A percentile compares a stretch with the other conserved stretches of the same genome.
These are phyloP conservation scores for Silurus glanis DNA, from an alignment of 2,113 vertebrate species.

Conservation along the genomic window DNA sequence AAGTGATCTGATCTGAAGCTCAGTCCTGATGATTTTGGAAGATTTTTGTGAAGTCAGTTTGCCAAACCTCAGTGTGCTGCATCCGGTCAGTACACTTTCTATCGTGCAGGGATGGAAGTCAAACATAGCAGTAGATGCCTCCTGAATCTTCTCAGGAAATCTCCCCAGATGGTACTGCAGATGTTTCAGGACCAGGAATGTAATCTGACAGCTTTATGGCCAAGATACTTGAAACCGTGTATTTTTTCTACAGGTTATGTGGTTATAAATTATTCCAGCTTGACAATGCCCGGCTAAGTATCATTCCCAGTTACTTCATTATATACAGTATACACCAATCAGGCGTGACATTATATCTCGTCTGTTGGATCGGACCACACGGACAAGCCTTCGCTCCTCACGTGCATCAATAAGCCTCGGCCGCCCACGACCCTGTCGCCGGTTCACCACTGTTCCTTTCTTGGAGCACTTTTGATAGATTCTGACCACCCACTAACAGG, in stretches of 20 bases:
- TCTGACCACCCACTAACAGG: too few relatives aligned
- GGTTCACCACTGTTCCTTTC: too few relatives aligned
- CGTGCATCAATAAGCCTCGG: too few relatives aligned
- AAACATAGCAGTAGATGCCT: background rate
- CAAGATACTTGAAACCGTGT: background rate
- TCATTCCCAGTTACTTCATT: too few relatives aligned
- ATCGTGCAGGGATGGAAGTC: background rate
- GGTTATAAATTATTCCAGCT: too few relatives aligned
- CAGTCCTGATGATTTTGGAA: background rate
- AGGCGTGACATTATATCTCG: too few relatives aligned
- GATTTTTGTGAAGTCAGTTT: background rate
- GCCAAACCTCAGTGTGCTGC: background rate
- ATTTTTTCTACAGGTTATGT: background rate
- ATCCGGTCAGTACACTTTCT: conserved; percentile 9
- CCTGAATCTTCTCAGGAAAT: background rate
- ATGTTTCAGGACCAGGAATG: background rate
- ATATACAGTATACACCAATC: too few relatives aligned
- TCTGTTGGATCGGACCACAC: too few relatives aligned
- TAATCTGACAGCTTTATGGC: background rate
- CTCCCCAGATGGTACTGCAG: background rate
- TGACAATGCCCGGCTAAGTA: too few relatives aligned
- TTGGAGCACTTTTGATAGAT: too few relatives aligned
- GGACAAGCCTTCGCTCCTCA: too few relatives aligned
- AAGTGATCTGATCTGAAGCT: background rate
- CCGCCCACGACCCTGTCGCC: too few relatives aligned